These are phyloP conservation scores for Heliconius ismenius DNA, from an alignment of 2,888 invertebrate species.

Conservation along the genomic window DNA sequence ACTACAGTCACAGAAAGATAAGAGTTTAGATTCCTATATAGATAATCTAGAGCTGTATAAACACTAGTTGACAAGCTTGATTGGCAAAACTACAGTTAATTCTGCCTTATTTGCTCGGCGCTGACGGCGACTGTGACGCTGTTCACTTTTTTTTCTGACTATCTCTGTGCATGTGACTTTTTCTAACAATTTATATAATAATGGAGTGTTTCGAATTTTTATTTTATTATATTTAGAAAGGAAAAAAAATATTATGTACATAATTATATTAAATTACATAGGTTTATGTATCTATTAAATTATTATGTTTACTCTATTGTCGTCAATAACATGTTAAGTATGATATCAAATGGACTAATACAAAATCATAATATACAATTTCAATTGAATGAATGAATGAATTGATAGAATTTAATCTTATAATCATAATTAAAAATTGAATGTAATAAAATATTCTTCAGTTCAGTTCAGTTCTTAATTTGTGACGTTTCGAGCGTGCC, in stretches of 20 bases:
- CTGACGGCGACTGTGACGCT: slow-evolving; percentile 1
- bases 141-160: neutral
- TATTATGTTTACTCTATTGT: neutral
- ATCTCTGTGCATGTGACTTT: neutral
- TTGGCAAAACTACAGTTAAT: slow-evolving; percentile 41
- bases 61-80: slow-evolving; percentile 37
- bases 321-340: neutral
- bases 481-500: too few relatives aligned
- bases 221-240: neutral
- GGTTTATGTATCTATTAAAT: neutral
- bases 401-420: too few relatives aligned
- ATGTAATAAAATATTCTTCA: too few relatives aligned
- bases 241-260: neutral
- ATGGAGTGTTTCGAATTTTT: neutral
- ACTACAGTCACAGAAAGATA: neutral
- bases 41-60: slow-evolving; percentile 33
- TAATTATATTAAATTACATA: neutral
- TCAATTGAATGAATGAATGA: too few relatives aligned
- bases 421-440: too few relatives aligned
- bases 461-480: neutral
- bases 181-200: neutral
- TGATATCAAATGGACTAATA: neutral
- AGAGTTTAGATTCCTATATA: slow-evolving; percentile 30
- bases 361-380: too few relatives aligned
- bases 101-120: slow-evolving; percentile 30